Conservation (phyloP, 2,888 invertebrate species). For the Argyresthia goedartella region DNA sequence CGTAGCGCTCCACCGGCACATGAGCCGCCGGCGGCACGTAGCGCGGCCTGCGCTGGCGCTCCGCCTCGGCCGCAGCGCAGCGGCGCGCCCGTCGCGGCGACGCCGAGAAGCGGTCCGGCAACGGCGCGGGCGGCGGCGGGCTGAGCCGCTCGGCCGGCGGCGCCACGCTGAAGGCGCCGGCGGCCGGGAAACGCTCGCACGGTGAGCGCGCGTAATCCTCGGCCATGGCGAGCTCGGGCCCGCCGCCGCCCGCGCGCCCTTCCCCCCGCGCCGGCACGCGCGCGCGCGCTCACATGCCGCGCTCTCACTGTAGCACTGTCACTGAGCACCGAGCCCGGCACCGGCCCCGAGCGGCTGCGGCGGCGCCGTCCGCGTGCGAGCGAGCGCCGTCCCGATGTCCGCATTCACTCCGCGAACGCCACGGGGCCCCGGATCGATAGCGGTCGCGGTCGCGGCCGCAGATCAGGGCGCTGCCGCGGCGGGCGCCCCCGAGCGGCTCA, state of each 20-base stretch:
- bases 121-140: slow-evolving; percentile 74
- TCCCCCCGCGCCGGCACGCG: slow-evolving; percentile 39
- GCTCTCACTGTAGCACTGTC: slow-evolving; percentile 49
- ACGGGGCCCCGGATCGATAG: slow-evolving; percentile 63
- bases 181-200: slow-evolving; percentile 68
- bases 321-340: slow-evolving; percentile 37
- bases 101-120: slow-evolving; percentile 69
- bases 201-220: slow-evolving; percentile 67
- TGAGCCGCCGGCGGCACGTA: slow-evolving; percentile 79
- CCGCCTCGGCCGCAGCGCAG: slow-evolving; percentile 75
- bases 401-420: slow-evolving; percentile 66
- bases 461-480: slow-evolving; percentile 54
- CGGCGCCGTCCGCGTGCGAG: slow-evolving; percentile 39
- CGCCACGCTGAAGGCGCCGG: slow-evolving; percentile 72
- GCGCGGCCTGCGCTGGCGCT: slow-evolving; percentile 73
- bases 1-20: slow-evolving; percentile 79
- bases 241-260: slow-evolving; percentile 64
- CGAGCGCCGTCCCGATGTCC: slow-evolving; percentile 52
- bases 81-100: slow-evolving; percentile 74
- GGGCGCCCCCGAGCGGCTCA: slow-evolving; percentile 42
- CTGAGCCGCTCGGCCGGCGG: slow-evolving; percentile 75
- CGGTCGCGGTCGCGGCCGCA: slow-evolving; percentile 58
- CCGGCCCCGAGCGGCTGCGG: slow-evolving; percentile 49
- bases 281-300: slow-evolving; percentile 64
- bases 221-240: slow-evolving; percentile 65